Base-by-base conservation (phyloP, 2,113 vertebrate species). In the Helogale parvula region DNA sequence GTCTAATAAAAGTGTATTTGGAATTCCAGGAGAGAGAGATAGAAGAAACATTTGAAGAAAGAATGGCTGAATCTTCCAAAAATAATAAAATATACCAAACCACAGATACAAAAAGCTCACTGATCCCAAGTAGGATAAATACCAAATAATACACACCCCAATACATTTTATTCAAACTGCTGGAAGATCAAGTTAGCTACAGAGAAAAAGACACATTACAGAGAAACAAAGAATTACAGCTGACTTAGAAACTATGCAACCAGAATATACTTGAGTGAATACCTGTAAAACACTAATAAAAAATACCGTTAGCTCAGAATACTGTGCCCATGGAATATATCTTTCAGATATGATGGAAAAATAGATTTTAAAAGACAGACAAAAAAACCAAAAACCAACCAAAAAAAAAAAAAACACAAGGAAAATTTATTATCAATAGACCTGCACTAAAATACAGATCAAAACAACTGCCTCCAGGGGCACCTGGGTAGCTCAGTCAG, bases 41-140 rank as follows among this genome's bases (percentile, higher is more conserved):
- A 87, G 72, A 41, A 81, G 33, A 89, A 89, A 89, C 60, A 81
- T 50, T 89, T 88, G 66, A 94, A 94, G 52, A 71, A 63, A 94
- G 52, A 71, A 63, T 80, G 63, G 83, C 29, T 57, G 23, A 88
- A 81, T 81, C 66, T n/a, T 66, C 41, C 2, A 45, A 41, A 83
- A 35, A 65, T 60, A 45, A 72, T 17, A 45, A 19, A 23, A 14
- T 92, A 85, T 1, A 93, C 57, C 27, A 93, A 76, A 52, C 27
- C 27, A 86, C 17, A 38, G 35, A 85, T 41, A n/a, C 13, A 52
- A 35, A 66, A 81, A 88, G 27, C 47, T 69, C 27, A 79, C 47
- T 33, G 52, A 72, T 88, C n/a, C n/a, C 19, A 82, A 50, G 41
- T 2, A 82, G 52, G n/a, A 88, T 50, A 72, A 57, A 80, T 29